Evolutionary conservation across 2,888 invertebrate species (phyloP), one percentile per base, ranked within the genome.

Genomic region (Drosophila trichaetosa): DNA sequence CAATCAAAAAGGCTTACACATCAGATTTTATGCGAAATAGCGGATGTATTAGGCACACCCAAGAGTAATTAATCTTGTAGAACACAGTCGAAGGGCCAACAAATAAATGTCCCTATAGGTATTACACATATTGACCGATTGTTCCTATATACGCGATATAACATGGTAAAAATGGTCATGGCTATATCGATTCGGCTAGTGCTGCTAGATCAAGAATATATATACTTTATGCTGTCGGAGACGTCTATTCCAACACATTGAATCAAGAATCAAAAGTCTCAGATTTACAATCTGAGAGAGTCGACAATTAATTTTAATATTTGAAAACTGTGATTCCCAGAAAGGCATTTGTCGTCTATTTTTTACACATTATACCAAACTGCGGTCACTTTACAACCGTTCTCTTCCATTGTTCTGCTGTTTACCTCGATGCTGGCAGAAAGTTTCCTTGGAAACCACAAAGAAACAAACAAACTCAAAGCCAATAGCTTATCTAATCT

Each of bases 381-480:
- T 16, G 11, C 27, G 27, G 34, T 59, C 18, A 46, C 27, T 11
- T 52, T 34, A 21, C 21, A 42, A 24, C 10, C 29, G 31, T 13
- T 49, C 1, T 10, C 18, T 10, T 38, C 42, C 52, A 52, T 73
- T 80, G 80, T 73, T 80, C 78, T 76, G 62, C 13, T 84, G 73
- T 85, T 82, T 79, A 71, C 65, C 80, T 87, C 53, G 58, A 34
- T 60, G 57, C 52, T 54, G 54, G 48, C 46, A 56, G 38, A 62
- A 74, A 82, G 73, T 83, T 74, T 75, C 58, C 56, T 61, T 16
- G 8, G 8, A 34, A 66, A 21, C 86, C 87, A 57, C 87, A 86
- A 79, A 65, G 79, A 80, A 71, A 66, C 75, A 87, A 87, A 87
- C 82, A 84, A 61, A 61, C 52, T 71, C 71, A 57, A 69, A 60